Evolutionary conservation across 2,888 invertebrate species (phyloP).

Genomic region (Phytoseiulus persimilis): DNA sequence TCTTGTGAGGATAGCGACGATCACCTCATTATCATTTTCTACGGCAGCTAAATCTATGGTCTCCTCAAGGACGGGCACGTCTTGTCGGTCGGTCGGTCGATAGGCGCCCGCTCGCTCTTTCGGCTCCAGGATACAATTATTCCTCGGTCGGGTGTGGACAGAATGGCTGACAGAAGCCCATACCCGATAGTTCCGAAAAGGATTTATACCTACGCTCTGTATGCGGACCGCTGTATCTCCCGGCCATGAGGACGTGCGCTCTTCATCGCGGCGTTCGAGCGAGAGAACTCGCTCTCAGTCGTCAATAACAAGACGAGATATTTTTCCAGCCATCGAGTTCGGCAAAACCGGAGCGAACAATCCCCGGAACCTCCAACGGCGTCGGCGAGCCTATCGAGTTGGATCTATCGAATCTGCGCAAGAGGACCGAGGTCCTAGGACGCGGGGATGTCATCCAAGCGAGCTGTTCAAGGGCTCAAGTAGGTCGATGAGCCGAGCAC

Average conservation of each 20-base stretch:
- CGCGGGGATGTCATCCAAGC: no score
- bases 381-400: no score
- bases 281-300: no score
- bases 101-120: no score
- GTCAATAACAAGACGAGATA: no score
- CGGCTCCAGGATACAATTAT: neutral
- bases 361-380: no score
- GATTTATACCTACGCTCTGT: neutral
- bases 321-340: no score
- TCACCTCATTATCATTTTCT: conserved; percentile 5
- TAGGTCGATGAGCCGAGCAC: neutral
- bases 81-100: neutral
- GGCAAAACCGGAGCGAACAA: no score
- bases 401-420: no score
- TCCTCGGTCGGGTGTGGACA: neutral
- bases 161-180: neutral
- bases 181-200: neutral
- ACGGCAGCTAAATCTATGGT: neutral
- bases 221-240: neutral
- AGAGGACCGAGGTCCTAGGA: no score
- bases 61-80: neutral
- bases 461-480: no score
- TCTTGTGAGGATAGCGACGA: neutral
- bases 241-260: neutral
- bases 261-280: no score